Evolutionary conservation across 2,888 invertebrate genomes (phyloP).

Genomic region (Scaptomyza reducta): DNA sequence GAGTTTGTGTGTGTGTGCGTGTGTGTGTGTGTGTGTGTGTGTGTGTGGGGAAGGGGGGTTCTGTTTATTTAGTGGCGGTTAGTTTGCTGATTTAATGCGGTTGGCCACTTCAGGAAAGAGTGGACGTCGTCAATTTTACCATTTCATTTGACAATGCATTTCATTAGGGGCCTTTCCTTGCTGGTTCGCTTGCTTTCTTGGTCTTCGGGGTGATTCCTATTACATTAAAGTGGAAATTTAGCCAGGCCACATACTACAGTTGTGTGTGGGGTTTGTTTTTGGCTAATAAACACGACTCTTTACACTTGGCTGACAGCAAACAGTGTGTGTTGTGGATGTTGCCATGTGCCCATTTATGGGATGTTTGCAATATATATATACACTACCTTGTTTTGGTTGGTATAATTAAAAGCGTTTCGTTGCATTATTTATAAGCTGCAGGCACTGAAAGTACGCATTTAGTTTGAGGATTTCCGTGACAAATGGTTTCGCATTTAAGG

Average conservation of each 20-base stretch:
- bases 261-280: conserved; percentile 56
- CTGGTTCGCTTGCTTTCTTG: conserved; percentile 14
- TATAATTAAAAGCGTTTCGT: conserved; percentile 68
- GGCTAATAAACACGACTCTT: conserved; percentile 73
- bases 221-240: conserved; percentile 66
- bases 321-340: conserved; percentile 17
- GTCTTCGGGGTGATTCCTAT: conserved; percentile 54
- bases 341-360: conserved; percentile 32
- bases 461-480: conserved; percentile 26
- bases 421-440: conserved; percentile 68
- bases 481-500: conserved; percentile 42
- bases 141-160: conserved; percentile 81
- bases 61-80: conserved; percentile 76
- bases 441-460: conserved; percentile 1
- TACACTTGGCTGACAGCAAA: conserved; percentile 70
- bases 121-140: conserved; percentile 80
- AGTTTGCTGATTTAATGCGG: conserved; percentile 80
- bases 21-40: conserved; percentile 23
- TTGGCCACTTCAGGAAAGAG: conserved; percentile 71
- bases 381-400: conserved; percentile 48
- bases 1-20: conserved; percentile 19
- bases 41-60: conserved; percentile 4
- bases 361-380: not conserved
- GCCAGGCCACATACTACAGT: conserved; percentile 21
- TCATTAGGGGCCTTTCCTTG: conserved; percentile 64